Conservation (phyloP, 2,888 invertebrate species). For the Mimumesa dahlbomi region DNA sequence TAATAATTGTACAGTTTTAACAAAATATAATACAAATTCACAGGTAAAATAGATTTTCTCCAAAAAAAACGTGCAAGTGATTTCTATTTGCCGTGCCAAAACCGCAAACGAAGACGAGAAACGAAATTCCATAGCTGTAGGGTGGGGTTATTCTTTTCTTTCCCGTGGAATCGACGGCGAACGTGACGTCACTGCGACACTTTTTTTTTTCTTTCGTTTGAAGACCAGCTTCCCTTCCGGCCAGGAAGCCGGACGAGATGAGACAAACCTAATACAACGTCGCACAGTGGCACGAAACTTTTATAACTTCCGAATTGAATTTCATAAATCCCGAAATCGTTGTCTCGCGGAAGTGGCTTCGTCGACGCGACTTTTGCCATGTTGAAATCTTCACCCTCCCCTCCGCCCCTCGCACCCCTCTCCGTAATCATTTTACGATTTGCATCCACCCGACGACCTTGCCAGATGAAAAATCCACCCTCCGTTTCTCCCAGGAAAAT, state of each 20-base stretch:
- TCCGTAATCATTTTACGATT: constrained; percentile 18
- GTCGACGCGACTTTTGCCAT: constrained; percentile 1
- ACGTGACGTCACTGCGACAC: too few species aligned
- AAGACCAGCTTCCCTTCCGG: neutral
- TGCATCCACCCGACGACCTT: neutral
- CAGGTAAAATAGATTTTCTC: too few species aligned
- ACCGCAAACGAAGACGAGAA: too few species aligned
- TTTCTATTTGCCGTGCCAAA: too few species aligned
- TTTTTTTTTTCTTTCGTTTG: constrained; percentile 1
- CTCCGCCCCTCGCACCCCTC: constrained; percentile 3
- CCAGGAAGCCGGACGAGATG: constrained; percentile 8
- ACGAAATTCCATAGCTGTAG: too few species aligned
- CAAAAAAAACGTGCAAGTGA: too few species aligned
- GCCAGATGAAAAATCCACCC: neutral
- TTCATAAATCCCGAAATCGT: constrained; percentile 49
- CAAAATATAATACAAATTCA: too few species aligned
- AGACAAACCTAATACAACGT: constrained; percentile 10
- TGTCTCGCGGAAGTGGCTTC: constrained; percentile 25
- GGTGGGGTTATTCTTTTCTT: too few species aligned
- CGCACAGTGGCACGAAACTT: constrained; percentile 36
- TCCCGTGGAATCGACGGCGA: too few species aligned
- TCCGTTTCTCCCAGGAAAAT: neutral
- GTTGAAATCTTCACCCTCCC: constrained; percentile 2
- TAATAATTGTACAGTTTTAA: too few species aligned
- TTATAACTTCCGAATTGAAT: constrained; percentile 57